phyloP scores from a whole-genome alignment of 2,797 vertebrate species.

The Ptychobarbus kaznakovi region DNA sequence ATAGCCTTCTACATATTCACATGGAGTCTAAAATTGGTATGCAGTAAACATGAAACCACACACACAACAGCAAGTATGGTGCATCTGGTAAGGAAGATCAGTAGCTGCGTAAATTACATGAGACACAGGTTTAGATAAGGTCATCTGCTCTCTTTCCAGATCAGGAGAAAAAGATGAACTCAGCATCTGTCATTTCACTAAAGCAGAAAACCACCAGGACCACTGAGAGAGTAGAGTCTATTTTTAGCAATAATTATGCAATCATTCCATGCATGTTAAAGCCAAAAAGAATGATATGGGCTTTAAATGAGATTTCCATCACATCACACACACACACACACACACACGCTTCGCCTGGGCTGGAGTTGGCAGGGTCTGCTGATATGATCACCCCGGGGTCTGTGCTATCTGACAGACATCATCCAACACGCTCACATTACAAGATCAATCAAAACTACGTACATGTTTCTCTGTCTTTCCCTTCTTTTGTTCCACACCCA shows the following conservation, averaged over 20 bases:
- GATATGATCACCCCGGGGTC: constrained; percentile 50
- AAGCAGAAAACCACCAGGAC: neutral
- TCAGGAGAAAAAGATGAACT: constrained; percentile 42
- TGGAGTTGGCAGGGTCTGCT: constrained; percentile 35
- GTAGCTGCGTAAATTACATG: constrained; percentile 19
- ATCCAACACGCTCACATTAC: constrained; percentile 52
- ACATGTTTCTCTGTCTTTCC: constrained; percentile 76
- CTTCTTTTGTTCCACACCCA: constrained; percentile 80
- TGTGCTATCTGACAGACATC: constrained; percentile 59
- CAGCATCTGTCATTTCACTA: constrained; percentile 37
- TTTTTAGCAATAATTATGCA: constrained; percentile 40
- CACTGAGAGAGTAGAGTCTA: constrained; percentile 53
- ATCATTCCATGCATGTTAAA: constrained; percentile 16
- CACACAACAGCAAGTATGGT: neutral
- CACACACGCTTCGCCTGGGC: neutral
- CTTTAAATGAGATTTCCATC: constrained; percentile 53
- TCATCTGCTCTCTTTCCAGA: constrained; percentile 32
- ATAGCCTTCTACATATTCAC: neutral
- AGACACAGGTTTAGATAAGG: constrained; percentile 38
- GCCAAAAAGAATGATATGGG: constrained; percentile 41
- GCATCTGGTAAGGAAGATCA: constrained; percentile 31
- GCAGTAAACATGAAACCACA: neutral
- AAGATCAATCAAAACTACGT: constrained; percentile 69
- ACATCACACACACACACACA: neutral
- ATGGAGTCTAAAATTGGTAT: neutral